These are phyloP conservation scores for Rotaria macrura DNA, from an alignment of 2,888 invertebrate genomes.

Conservation along the genomic window DNA sequence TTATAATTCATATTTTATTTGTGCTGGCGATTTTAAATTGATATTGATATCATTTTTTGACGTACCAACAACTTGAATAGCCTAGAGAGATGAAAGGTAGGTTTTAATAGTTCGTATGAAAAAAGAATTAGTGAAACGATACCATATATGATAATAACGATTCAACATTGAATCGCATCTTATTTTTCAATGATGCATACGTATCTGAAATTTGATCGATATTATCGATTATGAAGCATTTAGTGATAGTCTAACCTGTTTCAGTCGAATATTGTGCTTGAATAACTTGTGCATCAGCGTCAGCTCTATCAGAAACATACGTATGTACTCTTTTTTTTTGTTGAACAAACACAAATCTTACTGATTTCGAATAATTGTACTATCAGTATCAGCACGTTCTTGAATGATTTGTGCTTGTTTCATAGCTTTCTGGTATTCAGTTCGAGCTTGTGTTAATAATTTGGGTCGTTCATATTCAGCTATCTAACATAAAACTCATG, in stretches of 20 bases:
- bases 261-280: constrained; percentile 35
- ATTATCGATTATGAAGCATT: constrained; percentile 35
- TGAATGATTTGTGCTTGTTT: constrained; percentile 42
- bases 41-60: constrained; percentile 44
- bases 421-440: constrained; percentile 40
- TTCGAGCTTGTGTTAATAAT: constrained; percentile 42
- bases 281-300: constrained; percentile 33
- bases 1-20: neutral
- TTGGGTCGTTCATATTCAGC: constrained; percentile 43
- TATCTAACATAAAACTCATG: constrained; percentile 37
- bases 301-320: constrained; percentile 26
- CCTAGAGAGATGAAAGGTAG: too few relatives aligned
- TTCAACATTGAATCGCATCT: constrained; percentile 39
- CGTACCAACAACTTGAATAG: constrained; percentile 41
- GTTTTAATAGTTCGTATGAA: too few relatives aligned
- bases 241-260: constrained; percentile 38
- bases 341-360: constrained; percentile 35
- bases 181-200: constrained; percentile 38
- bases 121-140: neutral
- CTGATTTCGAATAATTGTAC: constrained; percentile 41
- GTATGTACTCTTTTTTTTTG: too few relatives aligned
- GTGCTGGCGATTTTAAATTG: constrained; percentile 41
- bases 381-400: constrained; percentile 42
- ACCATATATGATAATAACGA: constrained; percentile 43
- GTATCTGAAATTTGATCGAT: constrained; percentile 40